phyloP scores from a whole-genome alignment of 2,113 vertebrate genomes.

The Catharus bicknelli region DNA sequence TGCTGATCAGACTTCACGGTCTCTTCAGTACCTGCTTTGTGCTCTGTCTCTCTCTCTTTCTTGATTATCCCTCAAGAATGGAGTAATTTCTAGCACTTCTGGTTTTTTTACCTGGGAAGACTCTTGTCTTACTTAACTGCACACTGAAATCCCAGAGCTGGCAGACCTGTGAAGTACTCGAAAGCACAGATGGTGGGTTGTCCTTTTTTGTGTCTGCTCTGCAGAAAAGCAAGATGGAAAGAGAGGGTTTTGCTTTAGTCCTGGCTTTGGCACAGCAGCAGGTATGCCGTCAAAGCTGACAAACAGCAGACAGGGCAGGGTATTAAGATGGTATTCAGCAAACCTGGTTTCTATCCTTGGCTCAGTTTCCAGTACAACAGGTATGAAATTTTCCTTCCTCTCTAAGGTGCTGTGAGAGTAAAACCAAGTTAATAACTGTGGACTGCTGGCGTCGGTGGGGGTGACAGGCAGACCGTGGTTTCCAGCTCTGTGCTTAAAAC shows the following conservation, averaged over 20 bases:
- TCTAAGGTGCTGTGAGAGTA: slow-evolving; percentile 13
- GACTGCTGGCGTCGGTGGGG: not conserved
- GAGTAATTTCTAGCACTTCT: not conserved
- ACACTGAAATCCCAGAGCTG: not conserved
- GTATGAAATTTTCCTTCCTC: slow-evolving; percentile 46
- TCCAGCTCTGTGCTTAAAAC: not conserved
- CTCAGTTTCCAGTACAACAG: slow-evolving; percentile 36
- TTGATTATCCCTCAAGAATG: not conserved
- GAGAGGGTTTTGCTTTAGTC: not conserved
- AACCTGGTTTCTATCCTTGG: slow-evolving; percentile 18
- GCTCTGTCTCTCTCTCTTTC: not conserved
- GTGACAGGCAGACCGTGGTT: not conserved
- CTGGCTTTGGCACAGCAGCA: slow-evolving; percentile 7
- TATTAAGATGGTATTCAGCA: slow-evolving; percentile 29
- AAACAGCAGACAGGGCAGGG: slow-evolving; percentile 6
- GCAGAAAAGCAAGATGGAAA: slow-evolving; percentile 3
- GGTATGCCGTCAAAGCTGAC: not conserved
- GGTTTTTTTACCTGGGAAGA: not conserved
- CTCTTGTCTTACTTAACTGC: not conserved
- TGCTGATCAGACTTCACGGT: not conserved
- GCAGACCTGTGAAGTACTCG: not conserved
- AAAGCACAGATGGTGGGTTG: slow-evolving; percentile 27
- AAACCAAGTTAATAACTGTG: not conserved
- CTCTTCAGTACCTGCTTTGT: not conserved
- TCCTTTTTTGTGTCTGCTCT: slow-evolving; percentile 6